These are phyloP conservation scores for Therioaphis trifolii DNA, from an alignment of 2,888 invertebrate species.

Conservation along the genomic window DNA sequence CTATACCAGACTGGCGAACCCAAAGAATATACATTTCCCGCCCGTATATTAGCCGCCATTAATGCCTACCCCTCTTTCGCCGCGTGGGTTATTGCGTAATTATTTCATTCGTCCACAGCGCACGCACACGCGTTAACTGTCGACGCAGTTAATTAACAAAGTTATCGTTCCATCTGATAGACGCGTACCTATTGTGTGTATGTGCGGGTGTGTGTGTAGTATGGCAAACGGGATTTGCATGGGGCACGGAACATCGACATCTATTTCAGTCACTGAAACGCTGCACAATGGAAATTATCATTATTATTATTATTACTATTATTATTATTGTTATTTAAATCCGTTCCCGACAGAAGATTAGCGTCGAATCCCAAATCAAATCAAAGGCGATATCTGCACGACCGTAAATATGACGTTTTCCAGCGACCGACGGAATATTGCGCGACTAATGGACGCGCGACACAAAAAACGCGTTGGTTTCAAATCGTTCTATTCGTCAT, in stretches of 20 bases:
- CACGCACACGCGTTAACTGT: background rate
- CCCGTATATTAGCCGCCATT: background rate
- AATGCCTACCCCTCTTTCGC: no score
- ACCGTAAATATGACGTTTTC: no score
- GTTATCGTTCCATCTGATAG: slow-evolving; percentile 15
- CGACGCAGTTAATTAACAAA: background rate
- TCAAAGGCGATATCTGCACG: no score
- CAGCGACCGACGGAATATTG: no score
- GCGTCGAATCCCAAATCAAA: background rate
- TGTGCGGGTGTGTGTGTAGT: background rate
- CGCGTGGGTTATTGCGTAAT: no score
- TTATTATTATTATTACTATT: no score
- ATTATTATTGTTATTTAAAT: no score
- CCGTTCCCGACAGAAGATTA: background rate
- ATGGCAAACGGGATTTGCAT: background rate
- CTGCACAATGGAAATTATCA: background rate
- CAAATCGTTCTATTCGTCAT: no score
- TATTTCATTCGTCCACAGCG: background rate
- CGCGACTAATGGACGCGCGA: no score
- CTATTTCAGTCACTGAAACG: background rate
- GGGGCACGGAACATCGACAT: background rate
- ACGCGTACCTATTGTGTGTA: background rate
- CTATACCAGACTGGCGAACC: background rate
- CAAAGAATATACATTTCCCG: background rate
- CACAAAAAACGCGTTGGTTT: no score